Percentiles rank a stretch among this genome's conserved stretches.
Conservation (phyloP, 1,140 invertebrate species). For the Linepithema humile region DNA sequence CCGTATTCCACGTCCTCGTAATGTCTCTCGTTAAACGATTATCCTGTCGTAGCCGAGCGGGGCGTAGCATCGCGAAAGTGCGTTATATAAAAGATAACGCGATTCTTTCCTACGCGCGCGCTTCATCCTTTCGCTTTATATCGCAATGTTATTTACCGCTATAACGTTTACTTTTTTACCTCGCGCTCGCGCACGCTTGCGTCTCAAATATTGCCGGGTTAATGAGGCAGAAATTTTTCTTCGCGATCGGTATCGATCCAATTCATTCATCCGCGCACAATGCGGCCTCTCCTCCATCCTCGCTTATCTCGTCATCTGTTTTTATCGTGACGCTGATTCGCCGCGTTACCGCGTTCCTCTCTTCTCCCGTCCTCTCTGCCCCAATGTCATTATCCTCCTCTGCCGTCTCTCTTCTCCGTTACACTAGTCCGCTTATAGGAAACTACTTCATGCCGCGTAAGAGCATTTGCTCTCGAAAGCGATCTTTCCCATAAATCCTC, state of each 20-base stretch:
- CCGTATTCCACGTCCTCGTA: not conserved
- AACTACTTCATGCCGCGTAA: conserved; percentile 49
- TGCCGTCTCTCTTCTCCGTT: conserved; percentile 23
- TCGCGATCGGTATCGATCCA: conserved; percentile 30
- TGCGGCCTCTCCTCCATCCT: not conserved
- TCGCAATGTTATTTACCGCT: not conserved
- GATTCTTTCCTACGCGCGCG: not conserved
- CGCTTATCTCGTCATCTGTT: conserved; percentile 52
- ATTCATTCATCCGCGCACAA: conserved; percentile 20
- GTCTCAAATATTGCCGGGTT: conserved; percentile 28
- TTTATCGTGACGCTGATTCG: conserved; percentile 49
- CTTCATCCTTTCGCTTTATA: not conserved
- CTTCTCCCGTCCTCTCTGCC: not conserved
- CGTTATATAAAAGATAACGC: not conserved
- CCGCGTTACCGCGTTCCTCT: conserved; percentile 30
- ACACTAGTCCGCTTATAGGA: conserved; percentile 57
- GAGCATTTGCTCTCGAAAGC: conserved; percentile 50
- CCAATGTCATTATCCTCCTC: conserved; percentile 45
- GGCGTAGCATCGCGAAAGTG: not conserved
- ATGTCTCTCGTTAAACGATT: conserved; percentile 25
- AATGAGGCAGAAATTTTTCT: conserved; percentile 33
- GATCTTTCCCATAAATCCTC: conserved; percentile 53
- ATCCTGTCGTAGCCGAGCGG: not conserved
- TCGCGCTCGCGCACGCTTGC: not conserved
- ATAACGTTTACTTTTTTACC: conserved; percentile 12